A percentile compares a stretch with the other conserved stretches of the same genome.
phyloP scores from a whole-genome alignment of 53 echinoderm and acorn worm species.

The Astropecten irregularis region DNA sequence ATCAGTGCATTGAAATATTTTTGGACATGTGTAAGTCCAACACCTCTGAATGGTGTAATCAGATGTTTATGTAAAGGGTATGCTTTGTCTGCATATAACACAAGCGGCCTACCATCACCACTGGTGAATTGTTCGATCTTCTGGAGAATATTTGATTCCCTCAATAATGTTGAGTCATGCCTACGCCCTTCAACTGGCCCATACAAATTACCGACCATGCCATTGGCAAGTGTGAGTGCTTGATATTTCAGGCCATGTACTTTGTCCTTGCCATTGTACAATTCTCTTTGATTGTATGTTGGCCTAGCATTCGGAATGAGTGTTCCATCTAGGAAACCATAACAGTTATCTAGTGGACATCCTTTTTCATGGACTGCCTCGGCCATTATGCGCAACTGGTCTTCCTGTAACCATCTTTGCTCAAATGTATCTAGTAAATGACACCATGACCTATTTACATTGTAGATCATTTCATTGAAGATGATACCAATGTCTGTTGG shows the following conservation, averaged over 20 bases:
- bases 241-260: constrained; percentile 8
- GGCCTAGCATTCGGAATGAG: constrained; percentile 6
- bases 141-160: background rate
- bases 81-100: background rate
- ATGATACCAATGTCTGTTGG: no score
- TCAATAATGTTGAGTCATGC: constrained; percentile 1
- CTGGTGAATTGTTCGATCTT: background rate
- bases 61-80: background rate
- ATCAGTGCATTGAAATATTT: background rate
- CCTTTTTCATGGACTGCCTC: constrained; percentile 18
- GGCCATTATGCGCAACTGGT: background rate
- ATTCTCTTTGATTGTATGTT: background rate
- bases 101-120: background rate
- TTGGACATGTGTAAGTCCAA: background rate
- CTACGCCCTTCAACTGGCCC: background rate
- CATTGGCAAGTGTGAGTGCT: background rate
- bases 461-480: no score
- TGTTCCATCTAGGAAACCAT: constrained; percentile 19
- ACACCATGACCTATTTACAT: no score
- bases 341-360: constrained; percentile 13
- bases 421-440: no score
- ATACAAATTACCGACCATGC: background rate
- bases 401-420: no score
- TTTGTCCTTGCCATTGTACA: constrained; percentile 7
- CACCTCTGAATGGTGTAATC: background rate